Evolutionary conservation across 2,888 invertebrate species (phyloP).

Genomic region (Drosophila cognata): DNA sequence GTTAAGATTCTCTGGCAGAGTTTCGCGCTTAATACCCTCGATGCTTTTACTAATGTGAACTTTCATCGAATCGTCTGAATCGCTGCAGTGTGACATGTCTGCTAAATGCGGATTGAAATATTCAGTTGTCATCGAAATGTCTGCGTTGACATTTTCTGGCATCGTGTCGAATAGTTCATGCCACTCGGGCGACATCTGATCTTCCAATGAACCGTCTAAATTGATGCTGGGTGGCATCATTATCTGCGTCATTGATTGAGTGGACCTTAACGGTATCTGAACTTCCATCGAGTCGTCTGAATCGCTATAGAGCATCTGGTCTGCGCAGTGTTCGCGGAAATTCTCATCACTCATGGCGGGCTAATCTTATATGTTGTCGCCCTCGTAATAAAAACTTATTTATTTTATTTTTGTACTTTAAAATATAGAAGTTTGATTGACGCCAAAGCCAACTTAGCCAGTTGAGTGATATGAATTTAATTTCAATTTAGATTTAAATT

Average conservation of each 20-base stretch:
- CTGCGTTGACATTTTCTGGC: slow-evolving; percentile 4
- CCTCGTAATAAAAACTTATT: not conserved
- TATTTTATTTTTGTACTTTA: not conserved
- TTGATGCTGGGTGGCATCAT: not conserved
- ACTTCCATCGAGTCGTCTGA: not conserved
- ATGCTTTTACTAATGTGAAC: not conserved
- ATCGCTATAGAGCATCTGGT: not conserved
- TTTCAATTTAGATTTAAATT: not conserved
- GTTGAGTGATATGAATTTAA: not conserved
- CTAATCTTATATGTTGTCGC: not conserved
- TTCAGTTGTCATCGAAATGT: slow-evolving; percentile 43
- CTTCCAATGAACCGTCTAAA: not conserved
- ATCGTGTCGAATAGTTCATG: not conserved
- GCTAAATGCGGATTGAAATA: not conserved
- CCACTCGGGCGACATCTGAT: not conserved
- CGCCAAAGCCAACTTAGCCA: slow-evolving; percentile 6
- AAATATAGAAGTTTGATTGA: slow-evolving; percentile 11
- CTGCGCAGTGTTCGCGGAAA: not conserved
- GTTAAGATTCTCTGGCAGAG: not conserved
- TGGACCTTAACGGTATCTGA: not conserved
- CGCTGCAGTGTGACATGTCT: no score
- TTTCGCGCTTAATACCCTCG: no score
- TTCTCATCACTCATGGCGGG: not conserved
- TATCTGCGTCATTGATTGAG: not conserved
- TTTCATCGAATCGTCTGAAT: not conserved